phyloP scores from a whole-genome alignment of 2,113 vertebrate species.

The Hyperopisus bebe region DNA sequence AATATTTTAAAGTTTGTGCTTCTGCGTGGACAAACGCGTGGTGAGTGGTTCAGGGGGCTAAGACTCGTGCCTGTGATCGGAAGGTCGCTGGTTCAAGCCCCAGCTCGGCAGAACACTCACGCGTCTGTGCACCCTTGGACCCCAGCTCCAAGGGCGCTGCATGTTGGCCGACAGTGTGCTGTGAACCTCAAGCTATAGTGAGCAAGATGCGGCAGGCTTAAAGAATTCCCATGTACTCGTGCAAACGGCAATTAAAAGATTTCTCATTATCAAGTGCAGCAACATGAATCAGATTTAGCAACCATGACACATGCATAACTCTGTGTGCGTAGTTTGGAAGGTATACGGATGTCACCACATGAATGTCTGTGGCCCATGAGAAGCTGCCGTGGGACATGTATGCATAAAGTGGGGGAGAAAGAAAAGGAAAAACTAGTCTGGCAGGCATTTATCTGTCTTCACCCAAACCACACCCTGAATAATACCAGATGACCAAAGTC shows the following conservation, averaged over 20 bases:
- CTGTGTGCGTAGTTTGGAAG: neutral
- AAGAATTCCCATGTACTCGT: neutral
- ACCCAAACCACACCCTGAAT: slow-evolving; percentile 12
- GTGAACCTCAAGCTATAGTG: too few relatives aligned
- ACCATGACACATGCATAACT: neutral
- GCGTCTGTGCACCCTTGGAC: neutral
- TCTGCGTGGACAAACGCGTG: neutral
- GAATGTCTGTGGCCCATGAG: neutral
- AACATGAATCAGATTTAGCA: neutral
- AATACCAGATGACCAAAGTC: slow-evolving; percentile 10
- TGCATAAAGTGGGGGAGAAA: neutral
- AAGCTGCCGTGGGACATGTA: neutral
- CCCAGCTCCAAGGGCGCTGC: neutral
- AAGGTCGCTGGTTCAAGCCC: neutral
- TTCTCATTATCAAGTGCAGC: neutral
- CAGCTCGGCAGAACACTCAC: neutral
- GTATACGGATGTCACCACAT: neutral
- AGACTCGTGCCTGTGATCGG: neutral
- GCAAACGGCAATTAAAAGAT: neutral
- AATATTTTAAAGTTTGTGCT: neutral
- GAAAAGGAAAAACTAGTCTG: neutral
- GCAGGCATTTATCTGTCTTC: neutral
- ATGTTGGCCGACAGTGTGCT: neutral
- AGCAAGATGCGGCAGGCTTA: too few relatives aligned
- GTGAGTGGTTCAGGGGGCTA: neutral